A percentile compares a stretch with the other conserved stretches of the same genome.
phyloP scores from a whole-genome alignment of 2,797 vertebrate genomes.

The Rhinoraja longicauda region DNA sequence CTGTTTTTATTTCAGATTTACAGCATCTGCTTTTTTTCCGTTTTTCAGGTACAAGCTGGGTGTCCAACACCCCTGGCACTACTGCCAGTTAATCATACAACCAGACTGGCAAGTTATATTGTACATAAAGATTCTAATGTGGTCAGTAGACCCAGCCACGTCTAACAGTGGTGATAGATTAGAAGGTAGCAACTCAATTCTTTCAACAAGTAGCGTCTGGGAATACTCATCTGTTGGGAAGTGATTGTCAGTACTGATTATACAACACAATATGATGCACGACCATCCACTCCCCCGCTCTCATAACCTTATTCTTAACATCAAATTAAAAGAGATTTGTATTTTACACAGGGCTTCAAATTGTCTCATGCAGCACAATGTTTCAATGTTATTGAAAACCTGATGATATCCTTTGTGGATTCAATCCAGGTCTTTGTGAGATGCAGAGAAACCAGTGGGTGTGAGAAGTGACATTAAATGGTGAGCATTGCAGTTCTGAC shows the following conservation, averaged over 20 bases:
- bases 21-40: too few species aligned
- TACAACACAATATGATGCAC: too few species aligned
- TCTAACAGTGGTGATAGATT: background rate
- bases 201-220: background rate
- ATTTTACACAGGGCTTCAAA: too few species aligned
- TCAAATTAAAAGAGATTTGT: background rate
- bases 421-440: too few species aligned
- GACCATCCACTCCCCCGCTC: background rate
- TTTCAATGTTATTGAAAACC: too few species aligned
- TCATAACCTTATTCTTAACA: background rate
- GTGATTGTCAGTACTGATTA: background rate
- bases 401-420: too few species aligned
- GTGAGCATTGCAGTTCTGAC: too few species aligned
- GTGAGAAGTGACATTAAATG: too few species aligned
- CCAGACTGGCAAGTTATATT: background rate
- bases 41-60: background rate
- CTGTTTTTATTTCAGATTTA: too few species aligned
- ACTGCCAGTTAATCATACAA: background rate
- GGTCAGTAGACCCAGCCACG: background rate
- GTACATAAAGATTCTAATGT: background rate
- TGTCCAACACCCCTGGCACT: background rate
- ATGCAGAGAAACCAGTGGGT: too few species aligned
- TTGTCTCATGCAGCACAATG: too few species aligned
- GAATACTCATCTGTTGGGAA: background rate
- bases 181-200: background rate